Evolutionary conservation across 2,888 invertebrate genomes (phyloP).

Genomic region (Acanthosepion esculentum): DNA sequence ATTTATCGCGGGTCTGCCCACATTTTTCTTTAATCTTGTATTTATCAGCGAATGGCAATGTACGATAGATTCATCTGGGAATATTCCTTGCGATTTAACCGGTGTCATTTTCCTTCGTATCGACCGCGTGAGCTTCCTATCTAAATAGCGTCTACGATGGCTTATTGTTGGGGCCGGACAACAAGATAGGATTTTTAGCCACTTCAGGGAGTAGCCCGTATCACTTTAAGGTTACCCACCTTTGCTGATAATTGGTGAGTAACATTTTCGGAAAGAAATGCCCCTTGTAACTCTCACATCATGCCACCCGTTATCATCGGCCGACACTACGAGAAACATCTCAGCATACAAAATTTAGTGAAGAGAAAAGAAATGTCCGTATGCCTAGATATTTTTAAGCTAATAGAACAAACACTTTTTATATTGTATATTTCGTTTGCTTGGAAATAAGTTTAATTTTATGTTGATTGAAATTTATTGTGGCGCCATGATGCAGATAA

Average conservation of each 20-base stretch:
- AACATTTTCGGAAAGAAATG: background rate
- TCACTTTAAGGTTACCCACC: background rate
- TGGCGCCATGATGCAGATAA: background rate
- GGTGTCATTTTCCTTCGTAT: background rate
- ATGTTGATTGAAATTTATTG: background rate
- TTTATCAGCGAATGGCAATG: background rate
- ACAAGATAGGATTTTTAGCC: background rate
- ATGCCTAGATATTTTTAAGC: background rate
- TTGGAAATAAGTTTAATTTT: background rate
- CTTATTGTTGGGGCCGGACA: background rate
- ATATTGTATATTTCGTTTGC: background rate
- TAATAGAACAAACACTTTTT: background rate
- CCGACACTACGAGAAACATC: background rate
- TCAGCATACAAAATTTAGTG: background rate
- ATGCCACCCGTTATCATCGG: background rate
- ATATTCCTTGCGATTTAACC: background rate
- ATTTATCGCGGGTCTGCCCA: background rate
- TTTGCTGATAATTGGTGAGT: background rate
- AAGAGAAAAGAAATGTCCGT: background rate
- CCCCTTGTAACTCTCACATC: background rate
- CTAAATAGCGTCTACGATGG: background rate
- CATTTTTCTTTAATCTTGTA: background rate
- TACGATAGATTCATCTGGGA: constrained; percentile 17
- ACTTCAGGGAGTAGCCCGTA: background rate
- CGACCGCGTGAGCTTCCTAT: background rate